Percentiles rank a stretch among this genome's conserved stretches.
Evolutionary conservation across 2,113 vertebrate genomes (phyloP).

Genomic region (Lagopus muta): DNA sequence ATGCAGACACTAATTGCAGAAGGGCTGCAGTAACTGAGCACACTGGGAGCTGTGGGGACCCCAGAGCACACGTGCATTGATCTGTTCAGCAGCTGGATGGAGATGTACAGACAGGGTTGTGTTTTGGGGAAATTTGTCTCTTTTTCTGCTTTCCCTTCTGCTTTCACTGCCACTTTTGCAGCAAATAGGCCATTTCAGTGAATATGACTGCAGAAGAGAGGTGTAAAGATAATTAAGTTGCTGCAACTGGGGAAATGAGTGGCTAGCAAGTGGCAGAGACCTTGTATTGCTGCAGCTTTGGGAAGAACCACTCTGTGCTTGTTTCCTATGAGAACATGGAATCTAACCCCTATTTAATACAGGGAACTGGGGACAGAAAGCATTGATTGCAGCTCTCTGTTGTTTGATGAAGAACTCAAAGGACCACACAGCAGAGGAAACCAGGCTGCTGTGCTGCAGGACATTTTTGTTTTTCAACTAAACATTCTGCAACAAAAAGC

Average conservation of each 20-base stretch:
- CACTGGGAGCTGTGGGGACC: neutral
- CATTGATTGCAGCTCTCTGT: neutral
- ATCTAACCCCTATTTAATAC: neutral
- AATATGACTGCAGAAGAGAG: neutral
- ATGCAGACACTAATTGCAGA: neutral
- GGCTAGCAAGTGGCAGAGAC: neutral
- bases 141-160: neutral
- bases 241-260: neutral
- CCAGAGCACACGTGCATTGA: rapidly evolving
- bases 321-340: neutral
- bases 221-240: neutral
- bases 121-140: neutral
- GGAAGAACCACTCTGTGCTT: neutral
- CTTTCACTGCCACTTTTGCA: neutral
- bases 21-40: neutral
- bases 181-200: neutral
- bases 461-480: neutral
- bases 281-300: neutral
- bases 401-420: neutral
- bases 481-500: neutral
- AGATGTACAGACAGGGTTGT: neutral
- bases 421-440: neutral
- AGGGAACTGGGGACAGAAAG: neutral
- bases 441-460: neutral
- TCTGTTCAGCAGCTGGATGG: neutral